Percentiles rank a stretch among this genome's conserved stretches.
Conservation (phyloP, 2,888 invertebrate species). For the Microctonus hyperodae region DNA sequence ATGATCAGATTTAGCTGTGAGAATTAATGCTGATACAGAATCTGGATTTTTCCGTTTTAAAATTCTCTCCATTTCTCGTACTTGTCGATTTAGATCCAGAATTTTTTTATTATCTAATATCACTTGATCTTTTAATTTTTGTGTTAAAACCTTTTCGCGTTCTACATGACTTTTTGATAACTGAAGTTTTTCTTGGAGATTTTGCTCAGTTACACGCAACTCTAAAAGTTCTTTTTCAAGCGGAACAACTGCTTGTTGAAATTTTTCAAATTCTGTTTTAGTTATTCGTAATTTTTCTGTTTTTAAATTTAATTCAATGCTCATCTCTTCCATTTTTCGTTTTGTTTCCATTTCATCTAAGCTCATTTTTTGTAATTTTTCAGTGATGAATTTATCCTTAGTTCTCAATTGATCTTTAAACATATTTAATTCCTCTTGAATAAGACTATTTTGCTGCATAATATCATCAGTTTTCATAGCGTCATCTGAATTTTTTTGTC, state of each 20-base stretch:
- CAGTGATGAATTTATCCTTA: slow-evolving; percentile 58
- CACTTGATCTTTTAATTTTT: slow-evolving; percentile 59
- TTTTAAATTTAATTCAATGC: slow-evolving; percentile 56
- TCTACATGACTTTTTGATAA: slow-evolving; percentile 54
- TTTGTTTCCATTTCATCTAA: slow-evolving; percentile 52
- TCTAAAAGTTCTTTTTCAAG: slow-evolving; percentile 57
- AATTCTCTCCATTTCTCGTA: slow-evolving; percentile 84
- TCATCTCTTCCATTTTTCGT: slow-evolving; percentile 55
- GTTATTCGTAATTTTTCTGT: slow-evolving; percentile 53
- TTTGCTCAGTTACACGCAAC: slow-evolving; percentile 50
- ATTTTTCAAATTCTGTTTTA: slow-evolving; percentile 52
- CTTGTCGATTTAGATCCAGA: slow-evolving; percentile 79
- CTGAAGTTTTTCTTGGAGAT: slow-evolving; percentile 53
- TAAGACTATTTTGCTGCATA: slow-evolving; percentile 52
- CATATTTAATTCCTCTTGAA: slow-evolving; percentile 56
- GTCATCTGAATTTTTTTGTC: slow-evolving; percentile 52
- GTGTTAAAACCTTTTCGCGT: slow-evolving; percentile 56
- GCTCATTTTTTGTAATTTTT: slow-evolving; percentile 55
- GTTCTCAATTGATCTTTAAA: slow-evolving; percentile 58
- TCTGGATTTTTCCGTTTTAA: slow-evolving; percentile 82
- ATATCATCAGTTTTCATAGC: slow-evolving; percentile 54
- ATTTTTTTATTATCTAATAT: slow-evolving; percentile 67
- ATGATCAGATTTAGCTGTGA: slow-evolving; percentile 58
- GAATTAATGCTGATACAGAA: slow-evolving; percentile 79
- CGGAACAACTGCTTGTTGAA: slow-evolving; percentile 52